Base-by-base conservation (phyloP, 2,113 vertebrate genomes). In the Zapornia atra region DNA sequence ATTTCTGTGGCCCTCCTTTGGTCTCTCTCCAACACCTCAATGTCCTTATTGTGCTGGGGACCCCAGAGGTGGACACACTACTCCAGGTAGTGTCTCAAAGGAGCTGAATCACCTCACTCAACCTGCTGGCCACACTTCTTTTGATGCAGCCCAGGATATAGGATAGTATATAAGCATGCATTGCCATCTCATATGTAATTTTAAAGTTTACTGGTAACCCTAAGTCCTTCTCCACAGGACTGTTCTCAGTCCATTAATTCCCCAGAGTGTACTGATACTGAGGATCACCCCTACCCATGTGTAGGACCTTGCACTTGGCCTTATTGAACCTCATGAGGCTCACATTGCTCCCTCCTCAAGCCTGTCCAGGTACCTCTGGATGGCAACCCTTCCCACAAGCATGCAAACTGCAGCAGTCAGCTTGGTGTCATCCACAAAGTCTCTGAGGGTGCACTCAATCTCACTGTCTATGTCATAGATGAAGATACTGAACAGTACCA, bases 91-190 rank as follows among this genome's bases (percentile, higher is more conserved):
- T 5, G 16, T 77, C 29, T 26, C n/a, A 56, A 2, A 1, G 56
- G 11, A 44, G 28, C 3, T 0, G 3, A 44, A 54, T 42, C 9
- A 3, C 25, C 5, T 56, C 34, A 11, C 33, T 66, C 0, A 0
- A 5, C 9, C 21, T 53, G 18, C 12, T n/a, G 17, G 9, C 18
- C 21, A 15, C 0, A 0, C 11, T 57, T 14, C 25, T 61, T 76
- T 38, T 29, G 10, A 26, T 82, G 70, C 19, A 82, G 19, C 19
- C 16, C 16, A 26, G 54, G 9, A 11, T 29, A 17, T 3, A 3
- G 21, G 48, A 48, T 22, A 48, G 48, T 48, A 11, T 26, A 17
- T 2, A 3, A 65, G 12, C 0, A 1, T 0, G 1, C 0, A 0
- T 50, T 61, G 24, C 29, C 11, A 22, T 14, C 4, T 78, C 12